Evolutionary conservation across 2,888 invertebrate species (phyloP).

Genomic region (Sialis fuliginosa): DNA sequence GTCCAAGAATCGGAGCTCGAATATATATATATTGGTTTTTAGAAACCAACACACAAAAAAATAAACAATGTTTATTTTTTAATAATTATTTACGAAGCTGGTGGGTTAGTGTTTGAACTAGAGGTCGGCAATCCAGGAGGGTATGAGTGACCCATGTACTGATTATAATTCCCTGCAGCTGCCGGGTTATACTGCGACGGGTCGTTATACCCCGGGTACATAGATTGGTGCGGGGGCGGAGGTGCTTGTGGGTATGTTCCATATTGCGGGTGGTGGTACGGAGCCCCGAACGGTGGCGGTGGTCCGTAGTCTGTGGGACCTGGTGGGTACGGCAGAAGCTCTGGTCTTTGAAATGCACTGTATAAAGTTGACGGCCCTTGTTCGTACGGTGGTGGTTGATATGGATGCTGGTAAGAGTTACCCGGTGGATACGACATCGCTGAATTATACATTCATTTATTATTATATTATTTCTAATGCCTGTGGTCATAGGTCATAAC

Average conservation of each 20-base stretch:
- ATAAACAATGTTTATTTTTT: too few relatives aligned
- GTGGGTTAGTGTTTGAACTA: constrained; percentile 2
- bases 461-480: neutral
- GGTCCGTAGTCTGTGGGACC: neutral
- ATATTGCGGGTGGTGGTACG: constrained; percentile 4
- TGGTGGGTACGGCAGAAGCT: constrained; percentile 2
- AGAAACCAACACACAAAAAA: too few relatives aligned
- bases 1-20: too few relatives aligned
- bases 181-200: constrained; percentile 2
- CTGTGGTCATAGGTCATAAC: too few relatives aligned
- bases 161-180: constrained; percentile 1
- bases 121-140: neutral
- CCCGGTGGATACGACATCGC: constrained; percentile 7
- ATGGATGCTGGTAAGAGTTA: constrained; percentile 7
- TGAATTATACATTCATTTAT: constrained; percentile 1
- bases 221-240: neutral
- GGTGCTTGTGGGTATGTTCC: constrained; percentile 4
- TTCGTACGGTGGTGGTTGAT: constrained; percentile 6
- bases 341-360: constrained; percentile 8
- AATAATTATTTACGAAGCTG: neutral
- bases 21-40: too few relatives aligned
- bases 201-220: constrained; percentile 2
- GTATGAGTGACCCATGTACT: constrained; percentile 4
- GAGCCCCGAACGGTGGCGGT: constrained; percentile 1
- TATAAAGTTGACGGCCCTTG: constrained; percentile 5